These are phyloP conservation scores for Drosophila teissieri DNA, from an alignment of 1,140 invertebrate genomes.

Conservation along the genomic window DNA sequence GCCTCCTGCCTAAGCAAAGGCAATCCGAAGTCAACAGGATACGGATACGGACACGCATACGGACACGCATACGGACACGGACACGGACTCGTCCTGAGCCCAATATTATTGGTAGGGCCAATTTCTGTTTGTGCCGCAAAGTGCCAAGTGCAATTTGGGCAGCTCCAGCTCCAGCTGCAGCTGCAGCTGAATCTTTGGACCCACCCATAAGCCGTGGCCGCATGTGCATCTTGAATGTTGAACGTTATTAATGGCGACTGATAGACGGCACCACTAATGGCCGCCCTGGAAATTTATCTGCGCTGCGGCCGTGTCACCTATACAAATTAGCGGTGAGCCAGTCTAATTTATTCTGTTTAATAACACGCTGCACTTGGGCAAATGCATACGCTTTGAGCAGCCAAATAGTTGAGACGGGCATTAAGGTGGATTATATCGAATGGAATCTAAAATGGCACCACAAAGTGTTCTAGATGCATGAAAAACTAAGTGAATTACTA, in stretches of 20 bases:
- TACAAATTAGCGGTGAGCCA: constrained; percentile 49
- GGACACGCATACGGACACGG: constrained; percentile 1
- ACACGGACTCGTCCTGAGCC: constrained; percentile 3
- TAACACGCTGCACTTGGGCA: constrained; percentile 12
- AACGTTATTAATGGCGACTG: constrained; percentile 74
- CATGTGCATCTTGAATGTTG: constrained; percentile 59
- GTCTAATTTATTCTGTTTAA: constrained; percentile 49
- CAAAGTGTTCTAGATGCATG: too few species aligned
- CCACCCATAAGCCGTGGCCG: neutral
- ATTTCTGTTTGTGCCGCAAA: constrained; percentile 64
- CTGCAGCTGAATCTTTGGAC: neutral
- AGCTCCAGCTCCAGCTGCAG: neutral
- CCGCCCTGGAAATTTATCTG: constrained; percentile 53
- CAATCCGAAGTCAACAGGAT: neutral
- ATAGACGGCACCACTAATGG: constrained; percentile 50
- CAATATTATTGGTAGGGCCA: constrained; percentile 34
- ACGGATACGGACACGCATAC: neutral
- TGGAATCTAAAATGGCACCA: too few species aligned
- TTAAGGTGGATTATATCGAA: neutral
- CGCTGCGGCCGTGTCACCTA: constrained; percentile 31
- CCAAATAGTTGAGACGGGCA: neutral
- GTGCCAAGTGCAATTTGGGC: constrained; percentile 57
- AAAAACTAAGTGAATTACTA: too few species aligned
- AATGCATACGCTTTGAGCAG: too few species aligned
- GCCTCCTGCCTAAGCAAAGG: constrained; percentile 8